Conservation (phyloP, 2,113 vertebrate genomes). For the Urocitellus parryii region DNA sequence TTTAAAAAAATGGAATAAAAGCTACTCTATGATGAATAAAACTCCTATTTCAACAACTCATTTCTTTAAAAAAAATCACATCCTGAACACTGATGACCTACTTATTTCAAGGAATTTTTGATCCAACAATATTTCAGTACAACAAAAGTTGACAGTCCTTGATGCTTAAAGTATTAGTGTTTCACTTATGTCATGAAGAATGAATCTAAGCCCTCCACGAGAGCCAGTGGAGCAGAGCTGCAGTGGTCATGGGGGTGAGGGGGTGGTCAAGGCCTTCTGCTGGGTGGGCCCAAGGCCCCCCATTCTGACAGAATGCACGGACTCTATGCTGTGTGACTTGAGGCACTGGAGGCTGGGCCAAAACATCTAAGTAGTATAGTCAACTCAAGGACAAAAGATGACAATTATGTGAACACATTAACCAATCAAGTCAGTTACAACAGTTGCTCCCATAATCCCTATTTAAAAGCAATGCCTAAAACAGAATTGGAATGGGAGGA, state of each 20-base stretch:
- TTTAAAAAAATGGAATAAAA: not conserved
- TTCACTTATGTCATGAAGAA: not conserved
- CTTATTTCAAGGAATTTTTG: slow-evolving; percentile 46
- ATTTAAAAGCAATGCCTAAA: not conserved
- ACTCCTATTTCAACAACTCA: not conserved
- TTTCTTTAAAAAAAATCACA: not conserved
- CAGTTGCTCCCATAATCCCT: not conserved
- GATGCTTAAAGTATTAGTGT: not conserved
- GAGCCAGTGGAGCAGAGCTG: not conserved
- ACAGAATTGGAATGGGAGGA: not conserved
- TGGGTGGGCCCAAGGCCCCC: not conserved
- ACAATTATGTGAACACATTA: not conserved
- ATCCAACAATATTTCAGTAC: not conserved
- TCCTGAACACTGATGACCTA: not conserved
- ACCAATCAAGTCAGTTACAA: not conserved
- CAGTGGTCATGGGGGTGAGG: not conserved
- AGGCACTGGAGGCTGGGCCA: not conserved
- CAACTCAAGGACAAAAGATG: not conserved
- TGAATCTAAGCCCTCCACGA: not conserved
- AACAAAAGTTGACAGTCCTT: not conserved
- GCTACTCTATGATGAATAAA: not conserved
- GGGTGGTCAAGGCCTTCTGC: not conserved
- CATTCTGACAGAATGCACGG: not conserved
- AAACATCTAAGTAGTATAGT: not conserved
- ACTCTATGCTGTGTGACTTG: not conserved